These are phyloP conservation scores for Anthrax anthrax DNA, from an alignment of 2,888 invertebrate species.

Conservation along the genomic window DNA sequence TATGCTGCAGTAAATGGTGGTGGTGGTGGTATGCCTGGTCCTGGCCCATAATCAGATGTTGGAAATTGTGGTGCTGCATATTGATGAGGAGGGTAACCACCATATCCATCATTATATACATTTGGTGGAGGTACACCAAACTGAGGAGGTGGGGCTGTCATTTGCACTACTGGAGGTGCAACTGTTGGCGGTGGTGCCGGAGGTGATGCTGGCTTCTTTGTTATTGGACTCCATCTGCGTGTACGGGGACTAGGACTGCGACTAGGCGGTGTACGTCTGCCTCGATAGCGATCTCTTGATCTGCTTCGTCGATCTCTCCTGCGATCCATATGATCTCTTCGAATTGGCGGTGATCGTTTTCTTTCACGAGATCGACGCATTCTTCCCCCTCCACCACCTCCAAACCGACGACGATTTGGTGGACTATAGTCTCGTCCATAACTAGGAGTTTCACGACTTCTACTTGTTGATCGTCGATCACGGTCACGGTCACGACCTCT, in stretches of 20 bases:
- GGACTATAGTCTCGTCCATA: conserved; percentile 23
- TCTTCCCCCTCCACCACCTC: conserved; percentile 11
- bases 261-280: conserved; percentile 19
- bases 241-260: conserved; percentile 22
- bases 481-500: conserved; percentile 13
- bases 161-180: conserved; percentile 5
- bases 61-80: conserved; percentile 22
- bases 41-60: background rate
- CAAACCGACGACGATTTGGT: conserved; percentile 22
- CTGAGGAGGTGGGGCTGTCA: conserved; percentile 13
- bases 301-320: conserved; percentile 16
- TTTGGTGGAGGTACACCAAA: conserved; percentile 1
- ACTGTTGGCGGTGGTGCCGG: conserved; percentile 11
- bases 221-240: conserved; percentile 17
- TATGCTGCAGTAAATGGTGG: conserved; percentile 23
- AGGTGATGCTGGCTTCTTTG: conserved; percentile 16
- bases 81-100: conserved; percentile 10
- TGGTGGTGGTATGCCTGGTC: conserved; percentile 10
- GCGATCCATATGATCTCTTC: conserved; percentile 18
- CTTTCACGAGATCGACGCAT: conserved; percentile 23
- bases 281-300: conserved; percentile 17
- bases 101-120: conserved; percentile 1
- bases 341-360: conserved; percentile 15
- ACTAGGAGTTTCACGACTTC: conserved; percentile 10
- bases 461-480: conserved; percentile 15